Evolutionary conservation across 37 sponge, comb jelly and placozoan genomes (phyloP), one percentile per base, ranked within the genome.

Genomic region (Bolinopsis microptera): DNA sequence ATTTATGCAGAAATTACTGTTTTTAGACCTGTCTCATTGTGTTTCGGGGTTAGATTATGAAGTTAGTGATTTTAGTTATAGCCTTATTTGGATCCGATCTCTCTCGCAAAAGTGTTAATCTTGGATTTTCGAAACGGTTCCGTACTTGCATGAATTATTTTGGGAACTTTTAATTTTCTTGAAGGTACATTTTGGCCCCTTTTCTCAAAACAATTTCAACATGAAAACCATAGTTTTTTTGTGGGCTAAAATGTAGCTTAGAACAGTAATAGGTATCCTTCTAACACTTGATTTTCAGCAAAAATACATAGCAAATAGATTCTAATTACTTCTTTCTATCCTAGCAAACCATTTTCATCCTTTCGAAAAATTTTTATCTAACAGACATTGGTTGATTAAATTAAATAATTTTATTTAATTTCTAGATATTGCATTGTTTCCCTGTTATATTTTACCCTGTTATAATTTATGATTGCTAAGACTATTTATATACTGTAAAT

Each of bases 401-500:
- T 48, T 48, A 48, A 48, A 48, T 48, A 48, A 48, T 18, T 48
- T 48, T 48, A 48, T 48, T 48, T 48, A 48, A 48, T 48, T 48
- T 48, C 61, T 48, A 48, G 61, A 48, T 48, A 48, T 48, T 48
- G 61, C 61, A 48, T 48, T 48, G 61, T 48, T 5, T 48, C 61
- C 61, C 61, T 48, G 61, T 48, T 48, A 48, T 48, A 48, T 48
- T 48, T 48, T 48, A 48, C 61, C n/a, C 61, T 48, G 61, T 48
- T 48, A 5, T 77, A 77, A 77, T 77, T 77, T 77, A 77, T 77
- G 22, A 35, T 35, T 77, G 37, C 80, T 35, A 35, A 32, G 74
- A 8, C 74, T 70, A 70, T 70, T 70, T 70, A 35, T 77, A 77
- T 32, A 77, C 18, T 77, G 80, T 77, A 35, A 77, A 77, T 77